These are phyloP conservation scores for Pangasius macronema DNA, from an alignment of 2,797 vertebrate species.

Conservation along the genomic window DNA sequence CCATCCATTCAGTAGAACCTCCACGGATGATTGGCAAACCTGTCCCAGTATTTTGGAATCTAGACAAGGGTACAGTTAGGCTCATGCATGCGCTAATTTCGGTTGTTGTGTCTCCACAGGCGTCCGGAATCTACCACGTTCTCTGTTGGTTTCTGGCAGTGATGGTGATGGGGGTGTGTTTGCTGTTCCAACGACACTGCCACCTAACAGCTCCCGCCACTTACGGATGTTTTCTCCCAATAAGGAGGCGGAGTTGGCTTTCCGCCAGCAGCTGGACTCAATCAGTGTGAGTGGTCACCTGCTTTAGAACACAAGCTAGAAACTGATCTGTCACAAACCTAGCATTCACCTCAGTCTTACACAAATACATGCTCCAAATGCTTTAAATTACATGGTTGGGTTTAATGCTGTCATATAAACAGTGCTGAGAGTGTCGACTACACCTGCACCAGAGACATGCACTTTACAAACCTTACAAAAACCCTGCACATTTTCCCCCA, in stretches of 20 bases:
- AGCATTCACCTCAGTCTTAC: too few species aligned
- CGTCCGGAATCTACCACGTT: constrained; percentile 84
- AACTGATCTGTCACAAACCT: background rate
- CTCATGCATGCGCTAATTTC: background rate
- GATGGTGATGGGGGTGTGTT: constrained; percentile 89
- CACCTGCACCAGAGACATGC: background rate
- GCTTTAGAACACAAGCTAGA: background rate
- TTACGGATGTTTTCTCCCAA: constrained; percentile 90
- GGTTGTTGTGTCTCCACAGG: constrained; percentile 62
- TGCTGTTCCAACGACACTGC: constrained; percentile 93
- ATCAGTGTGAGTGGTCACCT: constrained; percentile 83
- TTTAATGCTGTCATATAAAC: background rate
- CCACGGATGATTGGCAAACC: background rate
- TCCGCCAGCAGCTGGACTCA: constrained; percentile 92
- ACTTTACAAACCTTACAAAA: background rate
- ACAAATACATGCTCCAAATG: background rate
- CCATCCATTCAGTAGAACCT: background rate
- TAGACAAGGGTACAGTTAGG: background rate
- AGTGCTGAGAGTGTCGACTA: background rate
- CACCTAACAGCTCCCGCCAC: constrained; percentile 91
- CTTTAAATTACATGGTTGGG: too few species aligned
- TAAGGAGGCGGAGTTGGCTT: constrained; percentile 89
- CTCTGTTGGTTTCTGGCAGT: constrained; percentile 78
- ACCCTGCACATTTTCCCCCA: background rate
- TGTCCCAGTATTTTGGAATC: background rate